Percentiles rank a stretch among this genome's conserved stretches.
Evolutionary conservation across 1,140 invertebrate species (phyloP).

Genomic region (Sipha flava): DNA sequence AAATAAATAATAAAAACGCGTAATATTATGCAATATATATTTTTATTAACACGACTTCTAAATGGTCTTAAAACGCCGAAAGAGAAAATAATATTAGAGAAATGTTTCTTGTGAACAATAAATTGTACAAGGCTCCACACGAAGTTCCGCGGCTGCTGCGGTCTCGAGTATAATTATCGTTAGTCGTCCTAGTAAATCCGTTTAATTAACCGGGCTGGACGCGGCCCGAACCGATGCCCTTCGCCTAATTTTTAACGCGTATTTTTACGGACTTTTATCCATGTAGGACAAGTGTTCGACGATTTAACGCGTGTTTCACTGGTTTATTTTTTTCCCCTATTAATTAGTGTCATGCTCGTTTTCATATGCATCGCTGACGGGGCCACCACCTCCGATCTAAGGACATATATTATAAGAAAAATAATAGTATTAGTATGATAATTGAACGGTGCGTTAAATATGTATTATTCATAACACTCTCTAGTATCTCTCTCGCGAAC

Average conservation of each 20-base stretch:
- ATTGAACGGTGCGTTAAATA: no score
- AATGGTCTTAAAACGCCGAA: no score
- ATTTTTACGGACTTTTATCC: conserved; percentile 24
- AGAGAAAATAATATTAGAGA: no score
- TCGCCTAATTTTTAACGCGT: conserved; percentile 7
- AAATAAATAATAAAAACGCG: no score
- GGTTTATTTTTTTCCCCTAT: background rate
- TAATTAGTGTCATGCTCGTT: conserved; percentile 24
- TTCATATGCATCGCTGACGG: background rate
- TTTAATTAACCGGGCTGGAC: background rate
- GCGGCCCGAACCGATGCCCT: background rate
- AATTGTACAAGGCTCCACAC: background rate
- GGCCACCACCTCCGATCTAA: background rate
- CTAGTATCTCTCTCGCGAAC: no score
- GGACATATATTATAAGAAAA: background rate
- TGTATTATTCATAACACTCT: no score
- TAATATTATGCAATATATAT: no score
- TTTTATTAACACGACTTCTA: no score
- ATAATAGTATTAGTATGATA: background rate
- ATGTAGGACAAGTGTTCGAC: conserved; percentile 24
- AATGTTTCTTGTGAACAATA: no score
- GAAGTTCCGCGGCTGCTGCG: background rate
- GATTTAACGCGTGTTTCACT: conserved; percentile 20
- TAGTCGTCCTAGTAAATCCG: background rate
- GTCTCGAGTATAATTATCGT: background rate